Conservation (phyloP, 2,113 vertebrate species). For the Macquaria ambigua region DNA sequence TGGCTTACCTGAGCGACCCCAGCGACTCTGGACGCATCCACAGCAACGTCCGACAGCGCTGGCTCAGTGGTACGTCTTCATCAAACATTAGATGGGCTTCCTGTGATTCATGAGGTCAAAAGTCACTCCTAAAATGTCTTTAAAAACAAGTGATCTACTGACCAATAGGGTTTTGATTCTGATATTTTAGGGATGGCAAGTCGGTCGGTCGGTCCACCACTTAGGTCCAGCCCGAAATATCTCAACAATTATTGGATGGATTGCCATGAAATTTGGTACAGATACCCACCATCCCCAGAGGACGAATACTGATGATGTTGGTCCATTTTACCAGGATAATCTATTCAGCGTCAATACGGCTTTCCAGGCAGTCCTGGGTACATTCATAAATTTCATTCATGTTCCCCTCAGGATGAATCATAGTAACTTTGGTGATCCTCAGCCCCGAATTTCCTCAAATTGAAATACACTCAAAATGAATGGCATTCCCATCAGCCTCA, state of each 20-base stretch:
- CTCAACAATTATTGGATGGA: neutral
- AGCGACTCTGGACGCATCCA: slow-evolving; percentile 89
- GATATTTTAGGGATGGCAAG: neutral
- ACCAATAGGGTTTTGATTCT: neutral
- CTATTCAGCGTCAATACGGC: neutral
- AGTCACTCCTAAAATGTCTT: neutral
- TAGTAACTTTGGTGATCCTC: neutral
- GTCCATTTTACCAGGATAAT: neutral
- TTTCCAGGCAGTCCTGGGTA: too few species aligned
- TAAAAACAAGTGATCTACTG: neutral
- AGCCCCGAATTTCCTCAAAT: neutral
- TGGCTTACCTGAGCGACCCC: slow-evolving; percentile 87
- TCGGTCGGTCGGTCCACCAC: neutral
- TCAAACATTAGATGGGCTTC: neutral
- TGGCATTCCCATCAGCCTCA: neutral
- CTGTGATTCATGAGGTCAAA: neutral
- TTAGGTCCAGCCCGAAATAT: neutral
- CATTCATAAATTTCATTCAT: neutral
- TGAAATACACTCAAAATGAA: neutral
- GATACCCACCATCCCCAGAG: neutral
- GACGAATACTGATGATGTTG: neutral
- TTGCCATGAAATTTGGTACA: neutral
- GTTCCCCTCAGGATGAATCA: neutral
- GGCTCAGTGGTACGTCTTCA: slow-evolving; percentile 83
- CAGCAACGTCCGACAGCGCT: slow-evolving; percentile 86